Percentiles rank a stretch among this genome's conserved stretches.
phyloP scores from a whole-genome alignment of 2,888 invertebrate genomes.

The Drosophila pegasa region DNA sequence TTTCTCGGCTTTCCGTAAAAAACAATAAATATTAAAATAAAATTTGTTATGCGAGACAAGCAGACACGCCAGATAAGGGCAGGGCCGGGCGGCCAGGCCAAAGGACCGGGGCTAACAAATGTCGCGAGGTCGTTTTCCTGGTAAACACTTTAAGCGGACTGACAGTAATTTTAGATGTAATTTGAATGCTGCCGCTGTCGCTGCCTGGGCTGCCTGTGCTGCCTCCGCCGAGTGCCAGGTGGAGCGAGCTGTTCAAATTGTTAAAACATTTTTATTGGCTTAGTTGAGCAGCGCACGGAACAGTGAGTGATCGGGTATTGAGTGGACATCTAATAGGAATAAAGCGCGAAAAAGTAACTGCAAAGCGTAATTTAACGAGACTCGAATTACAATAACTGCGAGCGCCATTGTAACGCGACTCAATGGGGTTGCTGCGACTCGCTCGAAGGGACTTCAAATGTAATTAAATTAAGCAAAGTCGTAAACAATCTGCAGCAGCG shows the following conservation, averaged over 20 bases:
- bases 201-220: no score
- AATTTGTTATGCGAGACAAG: slow-evolving; percentile 70
- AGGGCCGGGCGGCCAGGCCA: neutral
- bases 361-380: slow-evolving; percentile 1
- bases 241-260: slow-evolving; percentile 21
- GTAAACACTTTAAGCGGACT: slow-evolving; percentile 68
- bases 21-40: slow-evolving; percentile 79
- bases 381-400: slow-evolving; percentile 2
- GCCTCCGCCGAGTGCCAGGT: slow-evolving; percentile 14
- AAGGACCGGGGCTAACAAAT: slow-evolving; percentile 33
- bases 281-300: slow-evolving; percentile 24
- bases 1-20: slow-evolving; percentile 70
- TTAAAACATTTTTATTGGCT: slow-evolving; percentile 38
- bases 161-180: slow-evolving; percentile 75
- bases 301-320: slow-evolving; percentile 8
- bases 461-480: slow-evolving; percentile 7
- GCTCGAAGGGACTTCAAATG: neutral
- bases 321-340: slow-evolving; percentile 6
- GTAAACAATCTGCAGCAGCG: neutral
- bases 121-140: slow-evolving; percentile 44
- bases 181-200: slow-evolving; percentile 62
- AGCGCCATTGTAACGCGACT: neutral
- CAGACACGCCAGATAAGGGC: slow-evolving; percentile 46
- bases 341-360: neutral
- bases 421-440: neutral